phyloP scores from a whole-genome alignment of 2,797 vertebrate genomes.

The Eupleurogrammus muticus region DNA sequence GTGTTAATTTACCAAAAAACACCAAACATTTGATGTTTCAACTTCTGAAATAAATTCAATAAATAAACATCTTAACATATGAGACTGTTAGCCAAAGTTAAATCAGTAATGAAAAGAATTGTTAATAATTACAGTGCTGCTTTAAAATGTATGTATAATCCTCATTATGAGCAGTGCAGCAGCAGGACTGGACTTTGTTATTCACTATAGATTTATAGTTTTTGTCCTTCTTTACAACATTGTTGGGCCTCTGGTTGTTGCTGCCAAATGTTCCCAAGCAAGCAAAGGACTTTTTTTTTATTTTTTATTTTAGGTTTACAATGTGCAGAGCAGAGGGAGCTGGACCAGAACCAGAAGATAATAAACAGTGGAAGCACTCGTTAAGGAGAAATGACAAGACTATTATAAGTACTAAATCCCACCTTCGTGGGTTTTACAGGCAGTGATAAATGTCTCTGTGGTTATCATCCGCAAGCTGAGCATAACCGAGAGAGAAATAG shows the following conservation, averaged over 20 bases:
- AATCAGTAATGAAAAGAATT: no score
- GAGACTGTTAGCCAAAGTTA: no score
- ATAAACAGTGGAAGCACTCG: conserved; percentile 15
- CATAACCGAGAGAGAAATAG: neutral
- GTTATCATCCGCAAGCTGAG: neutral
- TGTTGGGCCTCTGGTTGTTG: neutral
- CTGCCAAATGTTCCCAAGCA: conserved; percentile 9
- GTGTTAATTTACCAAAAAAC: no score
- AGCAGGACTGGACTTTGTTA: no score
- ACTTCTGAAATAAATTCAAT: no score
- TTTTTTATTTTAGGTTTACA: conserved; percentile 3
- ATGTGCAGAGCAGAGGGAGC: conserved; percentile 4
- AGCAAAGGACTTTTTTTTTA: neutral
- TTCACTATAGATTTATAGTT: no score
- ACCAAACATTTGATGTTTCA: no score
- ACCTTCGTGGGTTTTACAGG: conserved; percentile 13
- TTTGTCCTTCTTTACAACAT: no score
- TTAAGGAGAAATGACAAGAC: neutral
- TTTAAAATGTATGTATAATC: no score
- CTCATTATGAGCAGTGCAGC: no score
- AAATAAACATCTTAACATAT: no score
- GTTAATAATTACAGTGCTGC: no score
- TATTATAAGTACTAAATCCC: conserved; percentile 18
- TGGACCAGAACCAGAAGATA: neutral
- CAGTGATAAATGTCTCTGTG: conserved; percentile 10